Evolutionary conservation across 2,797 vertebrate species (phyloP).

Genomic region (Catostomus latipinnis): DNA sequence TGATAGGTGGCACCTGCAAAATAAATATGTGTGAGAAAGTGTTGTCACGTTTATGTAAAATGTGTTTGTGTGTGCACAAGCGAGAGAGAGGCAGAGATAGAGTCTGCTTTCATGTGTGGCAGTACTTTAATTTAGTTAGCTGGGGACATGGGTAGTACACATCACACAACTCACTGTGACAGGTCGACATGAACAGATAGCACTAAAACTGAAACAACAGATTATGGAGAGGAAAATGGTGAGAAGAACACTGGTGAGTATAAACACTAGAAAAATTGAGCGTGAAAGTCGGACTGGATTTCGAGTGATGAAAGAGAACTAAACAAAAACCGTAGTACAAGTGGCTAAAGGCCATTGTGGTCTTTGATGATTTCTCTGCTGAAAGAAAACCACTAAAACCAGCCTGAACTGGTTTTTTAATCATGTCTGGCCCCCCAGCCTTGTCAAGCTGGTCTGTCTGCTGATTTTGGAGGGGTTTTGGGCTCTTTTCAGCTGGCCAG

Average conservation of each 20-base stretch:
- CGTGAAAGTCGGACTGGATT: slow-evolving; percentile 15
- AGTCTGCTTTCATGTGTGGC: slow-evolving; percentile 42
- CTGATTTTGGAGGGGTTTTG: no score
- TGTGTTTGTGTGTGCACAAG: slow-evolving; percentile 42
- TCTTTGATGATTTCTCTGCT: not conserved
- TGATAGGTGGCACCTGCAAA: slow-evolving; percentile 62
- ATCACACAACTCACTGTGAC: slow-evolving; percentile 12
- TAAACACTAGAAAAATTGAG: slow-evolving; percentile 13
- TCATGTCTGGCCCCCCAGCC: no score
- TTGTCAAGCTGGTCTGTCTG: no score
- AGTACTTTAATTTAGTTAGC: slow-evolving; percentile 48
- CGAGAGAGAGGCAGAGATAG: slow-evolving; percentile 23
- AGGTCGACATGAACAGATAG: not conserved
- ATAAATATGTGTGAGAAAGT: slow-evolving; percentile 52
- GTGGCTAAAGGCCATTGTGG: not conserved
- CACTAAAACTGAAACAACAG: slow-evolving; percentile 55
- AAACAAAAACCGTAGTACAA: slow-evolving; percentile 44
- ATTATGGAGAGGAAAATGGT: slow-evolving; percentile 41
- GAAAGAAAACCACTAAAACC: no score
- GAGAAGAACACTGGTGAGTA: slow-evolving; percentile 39
- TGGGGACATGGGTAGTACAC: slow-evolving; percentile 31
- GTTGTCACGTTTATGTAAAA: slow-evolving; percentile 55
- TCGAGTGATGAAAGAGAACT: not conserved
- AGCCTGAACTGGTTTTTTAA: no score
- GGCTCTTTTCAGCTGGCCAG: no score